Base-by-base conservation (phyloP, 2,113 vertebrate species). In the Ancistrus triradiatus region DNA sequence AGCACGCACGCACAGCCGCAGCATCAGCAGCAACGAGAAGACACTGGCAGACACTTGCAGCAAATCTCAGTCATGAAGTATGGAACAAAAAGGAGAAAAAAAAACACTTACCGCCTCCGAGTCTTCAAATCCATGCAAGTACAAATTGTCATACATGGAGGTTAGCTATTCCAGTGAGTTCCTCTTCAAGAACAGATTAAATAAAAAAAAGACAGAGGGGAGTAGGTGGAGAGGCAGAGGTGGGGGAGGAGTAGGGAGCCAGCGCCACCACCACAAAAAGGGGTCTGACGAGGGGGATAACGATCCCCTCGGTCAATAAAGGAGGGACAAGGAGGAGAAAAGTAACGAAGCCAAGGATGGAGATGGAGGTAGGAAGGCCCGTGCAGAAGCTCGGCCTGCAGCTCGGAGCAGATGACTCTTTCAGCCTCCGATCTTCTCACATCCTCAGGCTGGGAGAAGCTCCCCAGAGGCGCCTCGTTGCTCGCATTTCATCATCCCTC, bases 121-220 rank as follows among this genome's bases (percentile, higher is more conserved):
- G 86, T 92, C 91, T 83, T 93, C 91, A 87, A 90, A 90, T 85
- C 91, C 91, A 90, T 93, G 91, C 90, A 93, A 90, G 84, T 91
- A 91, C 89, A 93, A 89, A 88, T 88, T 91, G 91, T 93, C 91
- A 88, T 92, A 93, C 91, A 93, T 92, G 91, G 89, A 88, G 90
- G 83, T 87, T 80, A 86, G 78, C 80, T 82, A 83, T 86, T 88
- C 86, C 88, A 84, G 77, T 66, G 53, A 84, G 79, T 77, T 81
- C 87, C 78, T 84, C 81, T 87, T 67, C 63, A 73, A 63, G 66
- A 76, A 74, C 59, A 65, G 65, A 72, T 46, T 50, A 21, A 68
- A 69, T 68, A 72, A 63, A 70, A 50, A 66, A 68, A 22, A 64
- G 17, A 49, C 47, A 59, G 31, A 42, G 44, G 24, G 73, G 50